Percentiles rank a stretch among this genome's conserved stretches.
Conservation (phyloP, 2,797 vertebrate genomes). For the Channa striata region DNA sequence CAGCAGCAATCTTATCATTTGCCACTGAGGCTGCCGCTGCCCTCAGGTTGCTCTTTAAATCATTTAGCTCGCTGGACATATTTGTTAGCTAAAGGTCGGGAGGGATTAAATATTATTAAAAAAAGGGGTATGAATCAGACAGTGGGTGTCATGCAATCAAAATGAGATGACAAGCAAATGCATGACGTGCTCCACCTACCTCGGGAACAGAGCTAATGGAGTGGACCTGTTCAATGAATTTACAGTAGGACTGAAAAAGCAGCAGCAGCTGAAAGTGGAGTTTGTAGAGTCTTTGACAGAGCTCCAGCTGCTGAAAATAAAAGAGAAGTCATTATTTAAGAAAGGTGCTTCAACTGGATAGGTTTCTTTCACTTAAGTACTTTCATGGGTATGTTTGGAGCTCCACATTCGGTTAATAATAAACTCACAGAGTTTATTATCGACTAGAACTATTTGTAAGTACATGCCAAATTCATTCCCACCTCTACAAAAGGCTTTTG, state of each 20-base stretch:
- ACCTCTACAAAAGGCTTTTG: background rate
- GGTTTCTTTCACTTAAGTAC: background rate
- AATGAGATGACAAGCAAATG: conserved; percentile 5
- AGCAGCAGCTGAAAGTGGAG: conserved; percentile 98
- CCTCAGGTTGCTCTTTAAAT: conserved; percentile 91
- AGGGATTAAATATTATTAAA: conserved; percentile 21
- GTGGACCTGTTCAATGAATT: conserved; percentile 96
- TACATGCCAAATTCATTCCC: background rate
- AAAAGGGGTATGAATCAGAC: conserved; percentile 1
- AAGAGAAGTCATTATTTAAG: conserved; percentile 17
- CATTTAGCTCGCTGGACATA: conserved; percentile 94
- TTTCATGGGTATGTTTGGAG: background rate
- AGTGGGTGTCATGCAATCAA: background rate
- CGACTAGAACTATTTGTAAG: background rate
- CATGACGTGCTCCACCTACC: conserved; percentile 83
- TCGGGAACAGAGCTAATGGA: conserved; percentile 92
- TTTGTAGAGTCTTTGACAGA: conserved; percentile 98
- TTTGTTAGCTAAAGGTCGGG: conserved; percentile 87
- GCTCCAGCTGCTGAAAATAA: conserved; percentile 92
- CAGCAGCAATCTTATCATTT: conserved; percentile 70
- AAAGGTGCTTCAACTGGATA: background rate
- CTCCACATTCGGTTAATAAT: conserved; percentile 10
- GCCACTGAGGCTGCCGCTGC: conserved; percentile 86
- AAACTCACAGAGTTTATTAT: conserved; percentile 2
- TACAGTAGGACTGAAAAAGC: conserved; percentile 99